A percentile compares a stretch with the other conserved stretches of the same genome.
phyloP scores from a whole-genome alignment of 2,888 invertebrate species.

The Fragum whitleyi region DNA sequence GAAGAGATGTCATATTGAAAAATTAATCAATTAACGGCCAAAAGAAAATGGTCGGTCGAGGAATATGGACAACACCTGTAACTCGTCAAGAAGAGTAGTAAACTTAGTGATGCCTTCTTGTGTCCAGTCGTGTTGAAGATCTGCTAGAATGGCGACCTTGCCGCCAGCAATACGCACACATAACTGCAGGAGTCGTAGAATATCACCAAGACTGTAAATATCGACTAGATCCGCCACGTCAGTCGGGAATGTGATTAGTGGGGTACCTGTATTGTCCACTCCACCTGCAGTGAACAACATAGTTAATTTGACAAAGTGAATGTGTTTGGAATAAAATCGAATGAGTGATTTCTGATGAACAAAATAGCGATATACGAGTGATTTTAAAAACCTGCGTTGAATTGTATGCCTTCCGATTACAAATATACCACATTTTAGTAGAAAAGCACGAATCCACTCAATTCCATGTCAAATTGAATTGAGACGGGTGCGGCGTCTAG shows the following conservation, averaged over 20 bases:
- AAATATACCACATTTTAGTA: not conserved
- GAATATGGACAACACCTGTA: no score
- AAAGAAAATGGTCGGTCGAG: no score
- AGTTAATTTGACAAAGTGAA: not conserved
- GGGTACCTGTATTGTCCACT: slow-evolving; percentile 51
- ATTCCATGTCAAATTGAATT: no score
- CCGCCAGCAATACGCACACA: slow-evolving; percentile 50
- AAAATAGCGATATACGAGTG: no score
- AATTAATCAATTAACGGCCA: no score
- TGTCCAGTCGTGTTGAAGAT: slow-evolving; percentile 67
- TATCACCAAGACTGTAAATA: slow-evolving; percentile 27
- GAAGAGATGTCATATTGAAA: no score
- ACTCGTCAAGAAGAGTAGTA: slow-evolving; percentile 66
- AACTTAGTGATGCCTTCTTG: slow-evolving; percentile 61
- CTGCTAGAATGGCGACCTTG: slow-evolving; percentile 66
- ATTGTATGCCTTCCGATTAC: not conserved
- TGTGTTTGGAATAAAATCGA: not conserved
- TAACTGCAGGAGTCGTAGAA: slow-evolving; percentile 45
- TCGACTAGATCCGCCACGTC: slow-evolving; percentile 40
- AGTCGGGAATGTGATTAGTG: slow-evolving; percentile 62
- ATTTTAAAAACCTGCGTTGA: not conserved
- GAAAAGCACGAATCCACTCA: no score
- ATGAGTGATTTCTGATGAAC: no score
- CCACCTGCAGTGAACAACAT: slow-evolving; percentile 52
- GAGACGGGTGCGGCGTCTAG: no score